A percentile compares a stretch with the other conserved stretches of the same genome.
Conservation (phyloP, 2,113 vertebrate genomes). For the Panthera tigris region DNA sequence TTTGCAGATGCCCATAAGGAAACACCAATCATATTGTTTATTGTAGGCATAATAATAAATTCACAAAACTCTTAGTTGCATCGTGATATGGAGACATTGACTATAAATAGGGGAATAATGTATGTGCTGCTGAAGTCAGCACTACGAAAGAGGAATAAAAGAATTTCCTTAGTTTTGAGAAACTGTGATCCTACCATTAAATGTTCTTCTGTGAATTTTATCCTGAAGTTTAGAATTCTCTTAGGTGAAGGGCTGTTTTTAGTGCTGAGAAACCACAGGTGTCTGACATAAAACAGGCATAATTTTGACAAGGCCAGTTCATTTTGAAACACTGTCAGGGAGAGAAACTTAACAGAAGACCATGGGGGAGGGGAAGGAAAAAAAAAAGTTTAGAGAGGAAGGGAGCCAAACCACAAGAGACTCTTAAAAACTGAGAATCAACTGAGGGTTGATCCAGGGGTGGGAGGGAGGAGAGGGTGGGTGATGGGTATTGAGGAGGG, state of each 20-base stretch:
- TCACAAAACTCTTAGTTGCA: not conserved
- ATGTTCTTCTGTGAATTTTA: not conserved
- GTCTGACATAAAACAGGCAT: conserved; percentile 67
- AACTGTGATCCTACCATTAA: conserved; percentile 55
- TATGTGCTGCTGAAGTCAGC: not conserved
- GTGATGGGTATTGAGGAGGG: too few relatives aligned
- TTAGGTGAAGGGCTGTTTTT: conserved; percentile 59
- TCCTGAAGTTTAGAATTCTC: conserved; percentile 69
- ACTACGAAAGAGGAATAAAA: not conserved
- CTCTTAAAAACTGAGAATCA: too few relatives aligned
- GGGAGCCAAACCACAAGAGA: too few relatives aligned
- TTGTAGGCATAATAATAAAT: not conserved
- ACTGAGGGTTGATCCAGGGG: too few relatives aligned
- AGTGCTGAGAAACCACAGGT: conserved; percentile 34
- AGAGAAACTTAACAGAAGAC: not conserved
- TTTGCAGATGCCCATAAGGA: rapidly evolving
- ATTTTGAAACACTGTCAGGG: conserved; percentile 67
- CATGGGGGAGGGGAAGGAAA: too few relatives aligned
- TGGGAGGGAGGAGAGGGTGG: too few relatives aligned
- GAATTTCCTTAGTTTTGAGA: not conserved
- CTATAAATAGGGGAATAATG: not conserved
- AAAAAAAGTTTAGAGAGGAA: too few relatives aligned
- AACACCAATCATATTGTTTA: not conserved
- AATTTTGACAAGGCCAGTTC: conserved; percentile 59
- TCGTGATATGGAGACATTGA: rapidly evolving